Conservation (phyloP, 2,113 vertebrate species). For the Cavia aperea region DNA sequence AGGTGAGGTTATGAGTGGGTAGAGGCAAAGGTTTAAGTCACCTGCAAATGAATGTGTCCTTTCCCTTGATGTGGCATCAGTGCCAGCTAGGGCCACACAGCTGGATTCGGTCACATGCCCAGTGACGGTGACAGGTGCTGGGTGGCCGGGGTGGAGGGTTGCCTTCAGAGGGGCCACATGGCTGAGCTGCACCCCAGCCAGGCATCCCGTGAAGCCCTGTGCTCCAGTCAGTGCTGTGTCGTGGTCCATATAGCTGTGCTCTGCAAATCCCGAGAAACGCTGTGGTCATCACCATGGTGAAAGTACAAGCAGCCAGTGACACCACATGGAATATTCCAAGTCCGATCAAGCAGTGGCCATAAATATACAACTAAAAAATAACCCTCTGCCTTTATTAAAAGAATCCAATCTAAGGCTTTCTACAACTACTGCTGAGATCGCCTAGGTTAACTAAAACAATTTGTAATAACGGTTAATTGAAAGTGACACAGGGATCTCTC, state of each 20-base stretch:
- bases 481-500: background rate
- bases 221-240: conserved; percentile 82
- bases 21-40: conserved; percentile 66
- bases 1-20: conserved; percentile 7
- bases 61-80: conserved; percentile 81
- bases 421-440: background rate
- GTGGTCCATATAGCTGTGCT: conserved; percentile 75
- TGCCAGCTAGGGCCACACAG: conserved; percentile 79
- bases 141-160: conserved; percentile 79
- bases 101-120: conserved; percentile 82
- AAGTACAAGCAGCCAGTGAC: conserved; percentile 24
- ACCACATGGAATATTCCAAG: conserved; percentile 6
- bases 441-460: background rate
- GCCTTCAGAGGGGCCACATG: conserved; percentile 88
- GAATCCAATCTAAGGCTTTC: background rate
- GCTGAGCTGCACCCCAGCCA: conserved; percentile 90
- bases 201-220: conserved; percentile 89
- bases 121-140: conserved; percentile 77
- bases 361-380: too few relatives aligned
- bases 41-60: conserved; percentile 88
- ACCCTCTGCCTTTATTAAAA: background rate
- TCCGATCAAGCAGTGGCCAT: background rate
- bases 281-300: conserved; percentile 1
- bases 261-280: conserved; percentile 70
- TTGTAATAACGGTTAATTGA: conserved; percentile 25